Percentiles rank a stretch among this genome's conserved stretches.
phyloP scores from a whole-genome alignment of 2,888 invertebrate species.

The Trachelus stipa region DNA sequence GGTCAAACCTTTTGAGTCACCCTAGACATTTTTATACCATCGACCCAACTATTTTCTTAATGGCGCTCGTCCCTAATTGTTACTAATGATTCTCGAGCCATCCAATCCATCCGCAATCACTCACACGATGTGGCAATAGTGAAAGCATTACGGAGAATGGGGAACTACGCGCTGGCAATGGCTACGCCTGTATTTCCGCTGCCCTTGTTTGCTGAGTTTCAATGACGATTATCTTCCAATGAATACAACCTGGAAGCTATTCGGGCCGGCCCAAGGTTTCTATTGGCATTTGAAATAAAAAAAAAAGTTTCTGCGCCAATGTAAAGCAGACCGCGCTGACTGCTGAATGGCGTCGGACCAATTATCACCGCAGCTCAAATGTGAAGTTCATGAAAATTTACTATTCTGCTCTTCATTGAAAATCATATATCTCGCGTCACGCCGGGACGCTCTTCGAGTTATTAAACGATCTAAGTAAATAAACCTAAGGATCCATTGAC shows the following conservation, averaged over 20 bases:
- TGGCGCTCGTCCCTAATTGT: neutral
- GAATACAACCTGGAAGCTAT: neutral
- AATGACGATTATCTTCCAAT: constrained; percentile 6
- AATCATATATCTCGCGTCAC: neutral
- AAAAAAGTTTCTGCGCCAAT: neutral
- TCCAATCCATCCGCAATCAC: neutral
- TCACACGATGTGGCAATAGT: neutral
- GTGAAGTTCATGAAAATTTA: neutral
- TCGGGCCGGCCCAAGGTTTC: neutral
- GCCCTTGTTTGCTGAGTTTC: neutral
- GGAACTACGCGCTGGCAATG: neutral
- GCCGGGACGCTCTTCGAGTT: neutral
- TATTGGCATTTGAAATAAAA: constrained; percentile 5
- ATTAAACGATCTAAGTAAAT: neutral
- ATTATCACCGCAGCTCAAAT: neutral
- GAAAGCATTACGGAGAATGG: neutral
- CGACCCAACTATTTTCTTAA: neutral
- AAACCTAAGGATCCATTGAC: neutral
- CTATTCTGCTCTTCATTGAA: neutral
- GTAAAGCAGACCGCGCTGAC: neutral
- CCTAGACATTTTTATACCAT: neutral
- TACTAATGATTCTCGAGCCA: neutral
- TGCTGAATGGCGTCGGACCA: constrained; percentile 3
- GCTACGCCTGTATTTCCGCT: neutral
- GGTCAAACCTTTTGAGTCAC: neutral